Evolutionary conservation across 2,888 invertebrate genomes (phyloP), one percentile per base, ranked within the genome.

Genomic region (Xestia c-nigrum): DNA sequence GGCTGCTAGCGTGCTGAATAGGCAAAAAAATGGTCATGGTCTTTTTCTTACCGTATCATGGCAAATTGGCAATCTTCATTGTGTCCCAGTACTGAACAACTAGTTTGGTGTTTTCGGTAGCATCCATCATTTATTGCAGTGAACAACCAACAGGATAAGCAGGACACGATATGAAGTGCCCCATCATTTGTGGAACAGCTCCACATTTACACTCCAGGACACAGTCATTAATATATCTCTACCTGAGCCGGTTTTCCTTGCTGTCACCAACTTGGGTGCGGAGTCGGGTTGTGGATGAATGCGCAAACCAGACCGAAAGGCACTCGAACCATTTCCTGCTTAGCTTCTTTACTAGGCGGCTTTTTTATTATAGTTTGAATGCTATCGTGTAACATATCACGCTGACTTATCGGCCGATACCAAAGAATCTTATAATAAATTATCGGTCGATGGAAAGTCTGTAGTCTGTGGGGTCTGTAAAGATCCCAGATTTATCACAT

Each of bases 211-310:
- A 46, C 46, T 46, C 3, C 3, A 46, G 14, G 14, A 12, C 46
- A 14, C 12, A 46, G 12, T 46, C 46, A 46, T 46, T 46, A 46
- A 46, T 46, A 12, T 14, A 46, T 46, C 46, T 14, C 46, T 12
- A 46, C 46, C 12, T 46, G 12, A 12, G 46, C 12, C 12, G 46
- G 88, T 87, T 7, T 40, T 6, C 40, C 40, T 40, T 40, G 40
- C 7, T 40, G 7, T 40, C 7, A 40, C 6, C 40, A 40, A 40
- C 40, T 7, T 40, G 40, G 40, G 31, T 31, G 1, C 31, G 31
- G 1, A 31, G 31, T 31, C 31, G 31, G 31, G 40, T 40, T 40
- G 57, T 14, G 14, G 24, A 57, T 24, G 14, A 12, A 57, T 24
- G 14, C 24, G 24, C 14, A 14, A 50, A 52, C 9, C 52, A 52